phyloP scores from a whole-genome alignment of 1,140 invertebrate genomes.

The Pachypsylla venusta region DNA sequence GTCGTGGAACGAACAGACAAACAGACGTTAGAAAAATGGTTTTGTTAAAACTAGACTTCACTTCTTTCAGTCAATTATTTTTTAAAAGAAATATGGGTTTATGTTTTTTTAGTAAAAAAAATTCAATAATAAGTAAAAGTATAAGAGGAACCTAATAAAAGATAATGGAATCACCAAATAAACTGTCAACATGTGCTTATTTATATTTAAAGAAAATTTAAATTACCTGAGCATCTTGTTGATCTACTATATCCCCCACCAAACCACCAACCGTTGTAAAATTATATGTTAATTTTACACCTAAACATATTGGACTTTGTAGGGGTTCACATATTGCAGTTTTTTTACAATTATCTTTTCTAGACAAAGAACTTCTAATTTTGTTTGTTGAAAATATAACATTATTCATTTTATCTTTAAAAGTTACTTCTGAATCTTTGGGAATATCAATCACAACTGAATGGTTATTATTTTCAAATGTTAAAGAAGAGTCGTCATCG shows the following conservation, averaged over 20 bases:
- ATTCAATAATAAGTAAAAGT: constrained; percentile 8
- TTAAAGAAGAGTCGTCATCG: not conserved
- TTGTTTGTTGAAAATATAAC: not conserved
- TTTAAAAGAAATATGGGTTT: too few species aligned
- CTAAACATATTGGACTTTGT: constrained; percentile 49
- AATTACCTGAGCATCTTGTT: constrained; percentile 42
- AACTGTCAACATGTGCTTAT: not conserved
- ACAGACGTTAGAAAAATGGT: too few species aligned
- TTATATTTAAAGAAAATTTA: constrained; percentile 9
- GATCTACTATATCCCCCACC: constrained; percentile 46
- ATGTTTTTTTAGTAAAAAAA: too few species aligned
- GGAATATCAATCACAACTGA: not conserved
- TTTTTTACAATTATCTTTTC: not conserved
- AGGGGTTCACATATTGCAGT: constrained; percentile 43
- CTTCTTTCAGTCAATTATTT: too few species aligned
- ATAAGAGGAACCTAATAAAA: constrained; percentile 9
- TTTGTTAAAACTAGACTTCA: too few species aligned
- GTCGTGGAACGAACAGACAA: too few species aligned
- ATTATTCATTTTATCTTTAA: not conserved
- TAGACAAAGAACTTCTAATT: not conserved
- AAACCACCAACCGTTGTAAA: constrained; percentile 58
- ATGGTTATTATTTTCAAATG: not conserved
- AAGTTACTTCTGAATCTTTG: not conserved
- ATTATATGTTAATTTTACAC: constrained; percentile 55
- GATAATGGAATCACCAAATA: not conserved